Base-by-base conservation (phyloP, 2,797 vertebrate species). In the Pangasius djambal region DNA sequence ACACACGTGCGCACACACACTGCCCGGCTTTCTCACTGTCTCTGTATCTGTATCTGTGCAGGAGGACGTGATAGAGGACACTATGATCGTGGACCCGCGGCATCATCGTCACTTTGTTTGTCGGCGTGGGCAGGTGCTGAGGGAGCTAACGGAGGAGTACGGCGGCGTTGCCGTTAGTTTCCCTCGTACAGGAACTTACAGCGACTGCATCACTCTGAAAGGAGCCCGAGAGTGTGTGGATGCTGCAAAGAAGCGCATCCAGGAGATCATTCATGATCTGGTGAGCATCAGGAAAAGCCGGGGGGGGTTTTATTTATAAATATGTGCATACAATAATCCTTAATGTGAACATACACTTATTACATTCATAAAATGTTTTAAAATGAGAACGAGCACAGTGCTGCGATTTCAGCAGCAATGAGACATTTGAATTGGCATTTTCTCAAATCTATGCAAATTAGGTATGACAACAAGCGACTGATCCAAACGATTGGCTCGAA, bases 161-260 rank as follows among this genome's bases (percentile, higher is more conserved):
- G 97, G 97, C 0, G 96, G 96, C 0, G 95, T 97, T n/a, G 95
- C 96, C 0, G 95, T 97, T 86, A 97, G 95, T 92, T 97, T 97
- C 89, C 96, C 97, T 18, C 95, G 96, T 3, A 97, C 95, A 0
- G 97, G 97, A 1, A 93, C 95, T 28, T 95, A 96, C 93, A 97
- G 95, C 48, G 96, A 96, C 92, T 93, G 92, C 34, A 94, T 97
- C 91, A 96, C 93, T 4, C 94, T 97, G 88, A 97, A 97, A 93
- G 97, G 97, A 67, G 96, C 97, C 28, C 96, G 96, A 90, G 95
- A 97, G 92, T 97, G 97, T 3, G 96, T 97, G 74, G 95, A 97
- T 34, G 96, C 95, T 0, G 96, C 96, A 55, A 97, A 97, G 92
- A 96, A 93, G 88, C 94, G 96, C 90, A 97, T 97, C 89, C 94